Evolutionary conservation across 2,113 vertebrate species (phyloP).

Genomic region (Poeciliopsis prolifica): DNA sequence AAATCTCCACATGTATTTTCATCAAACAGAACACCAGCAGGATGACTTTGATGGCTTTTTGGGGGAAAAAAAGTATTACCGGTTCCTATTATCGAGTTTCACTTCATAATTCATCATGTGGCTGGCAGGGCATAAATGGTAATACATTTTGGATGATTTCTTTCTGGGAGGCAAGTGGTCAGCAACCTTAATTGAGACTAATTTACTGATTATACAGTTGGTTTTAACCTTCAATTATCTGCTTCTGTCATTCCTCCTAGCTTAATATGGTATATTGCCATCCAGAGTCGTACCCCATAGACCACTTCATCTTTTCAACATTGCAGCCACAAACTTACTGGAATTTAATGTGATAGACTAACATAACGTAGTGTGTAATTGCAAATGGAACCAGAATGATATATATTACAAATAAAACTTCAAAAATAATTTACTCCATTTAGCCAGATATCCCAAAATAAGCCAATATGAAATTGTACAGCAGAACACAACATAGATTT

Average conservation of each 20-base stretch:
- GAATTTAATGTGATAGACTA: neutral
- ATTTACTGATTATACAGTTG: neutral
- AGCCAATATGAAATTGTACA: too few species aligned
- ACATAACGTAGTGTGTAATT: neutral
- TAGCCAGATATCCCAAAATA: too few species aligned
- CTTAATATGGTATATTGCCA: neutral
- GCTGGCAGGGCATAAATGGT: slow-evolving; percentile 16
- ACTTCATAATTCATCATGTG: slow-evolving; percentile 36
- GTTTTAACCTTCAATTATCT: neutral
- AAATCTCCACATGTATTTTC: slow-evolving; percentile 26
- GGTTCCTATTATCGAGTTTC: slow-evolving; percentile 13
- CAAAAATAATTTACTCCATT: too few species aligned
- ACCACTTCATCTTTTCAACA: neutral
- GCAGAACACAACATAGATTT: too few species aligned
- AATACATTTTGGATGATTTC: slow-evolving; percentile 6
- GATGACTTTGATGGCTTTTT: slow-evolving; percentile 20
- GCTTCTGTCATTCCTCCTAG: neutral
- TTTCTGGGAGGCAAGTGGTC: slow-evolving; percentile 8
- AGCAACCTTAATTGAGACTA: neutral
- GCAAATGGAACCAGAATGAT: too few species aligned
- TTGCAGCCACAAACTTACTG: neutral
- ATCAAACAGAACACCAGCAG: neutral
- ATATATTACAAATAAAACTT: too few species aligned
- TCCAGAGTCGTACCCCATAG: neutral
- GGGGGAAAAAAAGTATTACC: slow-evolving; percentile 18